These are phyloP conservation scores for Zosterops hypoxanthus DNA, from an alignment of 2,113 vertebrate species.

Conservation along the genomic window DNA sequence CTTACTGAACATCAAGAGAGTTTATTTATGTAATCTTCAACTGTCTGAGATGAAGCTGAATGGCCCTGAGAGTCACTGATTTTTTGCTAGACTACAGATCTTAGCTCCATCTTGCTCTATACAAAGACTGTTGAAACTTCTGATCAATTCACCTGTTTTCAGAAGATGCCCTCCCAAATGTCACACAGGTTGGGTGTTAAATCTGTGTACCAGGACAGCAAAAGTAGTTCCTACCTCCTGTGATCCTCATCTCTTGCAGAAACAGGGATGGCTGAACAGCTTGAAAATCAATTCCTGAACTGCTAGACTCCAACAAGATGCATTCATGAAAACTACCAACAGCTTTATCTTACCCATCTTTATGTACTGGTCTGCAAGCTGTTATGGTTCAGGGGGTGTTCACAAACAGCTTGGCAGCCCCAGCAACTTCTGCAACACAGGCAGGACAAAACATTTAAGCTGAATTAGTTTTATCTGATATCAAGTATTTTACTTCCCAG, in stretches of 20 bases:
- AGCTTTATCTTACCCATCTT: background rate
- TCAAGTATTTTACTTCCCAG: background rate
- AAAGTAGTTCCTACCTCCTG: background rate
- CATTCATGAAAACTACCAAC: background rate
- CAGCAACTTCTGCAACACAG: background rate
- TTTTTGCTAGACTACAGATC: background rate
- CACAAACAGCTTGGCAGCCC: background rate
- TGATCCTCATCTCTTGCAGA: background rate
- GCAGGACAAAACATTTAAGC: background rate
- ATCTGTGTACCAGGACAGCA: background rate
- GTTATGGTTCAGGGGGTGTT: background rate
- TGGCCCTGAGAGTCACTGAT: accelerated
- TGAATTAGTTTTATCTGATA: background rate
- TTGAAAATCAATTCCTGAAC: background rate
- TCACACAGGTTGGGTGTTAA: background rate
- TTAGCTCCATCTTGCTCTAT: background rate
- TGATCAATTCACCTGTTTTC: background rate
- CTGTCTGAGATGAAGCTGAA: background rate
- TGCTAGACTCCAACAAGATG: background rate
- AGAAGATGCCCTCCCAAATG: background rate
- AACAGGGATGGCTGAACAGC: background rate
- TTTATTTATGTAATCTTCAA: background rate
- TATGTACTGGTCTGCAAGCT: background rate
- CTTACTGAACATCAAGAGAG: background rate
- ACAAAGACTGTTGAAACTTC: background rate